phyloP scores from a whole-genome alignment of 2,113 vertebrate species.

The Otus sunia region DNA sequence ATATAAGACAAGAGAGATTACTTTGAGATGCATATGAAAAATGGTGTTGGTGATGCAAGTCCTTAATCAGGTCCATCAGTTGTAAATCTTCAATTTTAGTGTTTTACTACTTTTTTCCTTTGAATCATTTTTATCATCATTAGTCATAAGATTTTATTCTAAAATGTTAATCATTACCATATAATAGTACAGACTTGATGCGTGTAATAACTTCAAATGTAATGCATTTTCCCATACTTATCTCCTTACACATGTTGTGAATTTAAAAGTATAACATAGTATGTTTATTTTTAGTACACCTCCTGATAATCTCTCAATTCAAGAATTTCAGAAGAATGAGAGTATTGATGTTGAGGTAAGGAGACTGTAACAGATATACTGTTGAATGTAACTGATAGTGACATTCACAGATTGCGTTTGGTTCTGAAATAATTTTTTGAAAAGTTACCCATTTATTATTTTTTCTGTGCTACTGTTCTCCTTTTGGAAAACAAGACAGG shows the following conservation, averaged over 20 bases:
- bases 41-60: background rate
- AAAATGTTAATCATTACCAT: background rate
- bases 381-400: background rate
- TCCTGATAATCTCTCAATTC: slow-evolving; percentile 97
- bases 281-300: slow-evolving; percentile 81
- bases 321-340: slow-evolving; percentile 99
- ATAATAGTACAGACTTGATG: background rate
- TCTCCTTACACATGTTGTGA: background rate
- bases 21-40: background rate
- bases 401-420: background rate
- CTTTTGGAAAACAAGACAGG: background rate
- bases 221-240: background rate
- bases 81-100: background rate
- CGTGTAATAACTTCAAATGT: background rate
- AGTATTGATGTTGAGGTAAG: slow-evolving; percentile 95
- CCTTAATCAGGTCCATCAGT: background rate
- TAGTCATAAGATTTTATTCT: background rate
- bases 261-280: slow-evolving; percentile 5
- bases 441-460: background rate
- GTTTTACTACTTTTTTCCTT: background rate
- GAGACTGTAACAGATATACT: background rate
- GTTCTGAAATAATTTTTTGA: background rate
- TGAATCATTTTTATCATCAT: background rate
- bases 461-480: background rate
- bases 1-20: background rate